Evolutionary conservation across 2,797 vertebrate genomes (phyloP).

Genomic region (Eremophila alpestris): DNA sequence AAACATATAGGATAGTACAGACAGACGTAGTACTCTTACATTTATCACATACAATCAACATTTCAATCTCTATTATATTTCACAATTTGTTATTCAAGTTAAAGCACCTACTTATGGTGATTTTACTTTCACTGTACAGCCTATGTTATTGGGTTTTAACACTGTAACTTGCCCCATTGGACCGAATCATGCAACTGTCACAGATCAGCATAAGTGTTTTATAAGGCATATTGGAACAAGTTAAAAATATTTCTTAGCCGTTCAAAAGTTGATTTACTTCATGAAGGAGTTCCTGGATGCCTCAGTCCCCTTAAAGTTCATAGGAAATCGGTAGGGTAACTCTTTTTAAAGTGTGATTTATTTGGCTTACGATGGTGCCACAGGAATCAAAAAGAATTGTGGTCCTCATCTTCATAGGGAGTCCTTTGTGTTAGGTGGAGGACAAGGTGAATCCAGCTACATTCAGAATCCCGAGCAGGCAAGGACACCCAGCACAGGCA

Average conservation of each 20-base stretch:
- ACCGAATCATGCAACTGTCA: conserved; percentile 88
- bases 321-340: conserved; percentile 74
- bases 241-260: conserved; percentile 88
- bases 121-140: conserved; percentile 82
- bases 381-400: conserved; percentile 79
- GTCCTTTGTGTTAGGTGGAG: conserved; percentile 77
- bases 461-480: conserved; percentile 90
- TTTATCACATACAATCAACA: conserved; percentile 86
- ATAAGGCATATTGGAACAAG: conserved; percentile 99
- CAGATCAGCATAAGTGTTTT: conserved; percentile 89
- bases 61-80: conserved; percentile 82
- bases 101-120: conserved; percentile 82
- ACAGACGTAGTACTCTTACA: conserved; percentile 86
- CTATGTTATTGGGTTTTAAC: conserved; percentile 81
- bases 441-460: conserved; percentile 82
- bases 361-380: conserved; percentile 80
- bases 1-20: conserved; percentile 81
- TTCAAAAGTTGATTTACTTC: conserved; percentile 85
- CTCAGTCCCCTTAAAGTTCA: conserved; percentile 80
- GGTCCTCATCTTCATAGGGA: conserved; percentile 80
- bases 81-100: conserved; percentile 83
- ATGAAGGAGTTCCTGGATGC: conserved; percentile 85
- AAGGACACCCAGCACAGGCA: conserved; percentile 81
- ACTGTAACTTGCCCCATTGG: conserved; percentile 80
- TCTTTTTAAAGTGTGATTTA: conserved; percentile 73